Conservation (phyloP, 23 tunicate species). For the Aplidium turbinatum region DNA sequence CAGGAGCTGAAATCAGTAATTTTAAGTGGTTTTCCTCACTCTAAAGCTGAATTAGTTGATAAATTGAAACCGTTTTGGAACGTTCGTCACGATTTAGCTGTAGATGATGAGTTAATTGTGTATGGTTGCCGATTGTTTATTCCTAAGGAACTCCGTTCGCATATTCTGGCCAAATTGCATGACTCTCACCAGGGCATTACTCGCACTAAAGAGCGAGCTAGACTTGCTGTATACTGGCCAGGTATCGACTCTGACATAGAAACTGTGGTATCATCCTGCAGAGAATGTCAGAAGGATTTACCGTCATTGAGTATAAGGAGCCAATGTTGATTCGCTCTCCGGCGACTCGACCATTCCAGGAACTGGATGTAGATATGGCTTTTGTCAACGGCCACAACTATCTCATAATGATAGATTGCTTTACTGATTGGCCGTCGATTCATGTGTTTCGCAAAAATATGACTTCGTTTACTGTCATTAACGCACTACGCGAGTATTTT, state of each 20-base stretch:
- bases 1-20: background rate
- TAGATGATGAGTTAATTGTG: constrained; percentile 9
- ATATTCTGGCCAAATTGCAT: background rate
- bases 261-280: background rate
- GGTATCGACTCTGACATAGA: constrained; percentile 8
- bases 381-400: background rate
- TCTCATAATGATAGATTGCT: constrained; percentile 3
- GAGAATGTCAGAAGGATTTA: too few species aligned
- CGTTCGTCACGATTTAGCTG: constrained; percentile 6
- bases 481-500: constrained; percentile 5
- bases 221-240: constrained; percentile 19
- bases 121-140: background rate
- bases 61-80: constrained; percentile 1
- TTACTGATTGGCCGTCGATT: constrained; percentile 7
- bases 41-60: constrained; percentile 3
- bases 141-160: background rate
- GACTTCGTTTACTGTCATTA: background rate
- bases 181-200: too few species aligned
- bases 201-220: constrained; percentile 8
- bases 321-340: background rate
- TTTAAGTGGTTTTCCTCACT: background rate
- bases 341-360: constrained; percentile 5
- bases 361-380: background rate
- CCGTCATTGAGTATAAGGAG: too few species aligned
- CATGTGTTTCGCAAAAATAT: background rate